Base-by-base conservation (phyloP, 2,113 vertebrate species). In the Brachyhypopomus gauderio region DNA sequence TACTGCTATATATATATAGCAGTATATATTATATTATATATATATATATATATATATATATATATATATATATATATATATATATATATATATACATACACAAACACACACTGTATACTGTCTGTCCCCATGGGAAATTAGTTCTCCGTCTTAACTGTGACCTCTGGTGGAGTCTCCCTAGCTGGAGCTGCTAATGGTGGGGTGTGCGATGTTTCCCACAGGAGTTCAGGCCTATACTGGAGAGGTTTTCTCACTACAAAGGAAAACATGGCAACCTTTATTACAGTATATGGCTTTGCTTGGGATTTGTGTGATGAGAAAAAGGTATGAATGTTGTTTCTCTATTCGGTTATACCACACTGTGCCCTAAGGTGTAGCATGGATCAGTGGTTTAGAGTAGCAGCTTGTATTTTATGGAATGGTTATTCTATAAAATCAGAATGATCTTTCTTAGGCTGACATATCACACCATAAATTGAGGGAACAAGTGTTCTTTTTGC, bases 31-130 rank as follows among this genome's bases (percentile, higher is more conserved):
- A n/a, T n/a, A n/a, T n/a, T n/a, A 30, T 34, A 25, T 66, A 30
- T 66, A 34, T 66, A 66, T 66, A 66, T 66, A 66, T 66, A 66
- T 16, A 30, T 3, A n/a, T n/a, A n/a, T 34, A 25, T 66, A 30
- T 66, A 34, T 66, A 66, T 66, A 66, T 66, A 66, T 66, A 66
- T 16, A 30, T 3, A n/a, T n/a, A n/a, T n/a, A 30, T 34, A 25
- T 66, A 30, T 66, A 34, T 66, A 66, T 66, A 66, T 66, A 66
- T 66, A 66, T 16, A 30, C 30, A n/a, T n/a, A n/a, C n/a, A n/a
- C n/a, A n/a, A n/a, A n/a, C n/a, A n/a, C n/a, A n/a, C n/a, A n/a
- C n/a, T 67, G 38, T 7, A 4, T 38, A 41, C 9, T 8, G 9
- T 41, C 1, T 52, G 45, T 70, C 36, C 66, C 20, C 66, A 41